Percentiles rank a stretch among this genome's conserved stretches.
Conservation (phyloP, 2,888 invertebrate genomes). For the Zaprionus lineosus region DNA sequence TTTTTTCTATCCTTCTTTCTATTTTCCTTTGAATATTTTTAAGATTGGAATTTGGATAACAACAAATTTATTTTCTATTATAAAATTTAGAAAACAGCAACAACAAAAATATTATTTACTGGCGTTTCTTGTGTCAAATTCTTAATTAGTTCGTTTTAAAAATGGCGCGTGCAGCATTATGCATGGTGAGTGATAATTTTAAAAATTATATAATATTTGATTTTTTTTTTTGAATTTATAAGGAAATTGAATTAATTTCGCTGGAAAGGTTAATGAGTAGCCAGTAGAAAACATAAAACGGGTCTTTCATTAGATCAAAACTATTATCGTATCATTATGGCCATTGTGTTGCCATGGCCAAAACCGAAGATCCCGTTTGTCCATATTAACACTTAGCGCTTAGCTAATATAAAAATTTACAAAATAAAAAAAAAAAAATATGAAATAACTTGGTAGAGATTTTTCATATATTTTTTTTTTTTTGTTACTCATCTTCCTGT, state of each 20-base stretch:
- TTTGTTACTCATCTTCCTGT: too few species aligned
- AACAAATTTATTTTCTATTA: constrained; percentile 50
- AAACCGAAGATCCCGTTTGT: constrained; percentile 16
- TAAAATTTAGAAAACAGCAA: constrained; percentile 47
- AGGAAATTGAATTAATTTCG: too few species aligned
- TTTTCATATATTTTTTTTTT: constrained; percentile 5
- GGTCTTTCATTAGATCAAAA: constrained; percentile 4
- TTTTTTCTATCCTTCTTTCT: constrained; percentile 34
- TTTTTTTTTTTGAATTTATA: too few species aligned
- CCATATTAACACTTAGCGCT: constrained; percentile 49
- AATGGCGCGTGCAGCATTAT: constrained; percentile 82
- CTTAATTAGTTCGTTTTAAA: constrained; percentile 68
- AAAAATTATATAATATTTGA: neutral
- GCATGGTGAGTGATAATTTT: constrained; percentile 81
- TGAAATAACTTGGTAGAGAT: neutral
- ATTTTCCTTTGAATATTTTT: constrained; percentile 59
- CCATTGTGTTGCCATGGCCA: constrained; percentile 33
- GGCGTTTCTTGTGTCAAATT: constrained; percentile 77
- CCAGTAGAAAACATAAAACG: too few species aligned
- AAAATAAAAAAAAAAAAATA: constrained; percentile 1
- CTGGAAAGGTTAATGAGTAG: too few species aligned
- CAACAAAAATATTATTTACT: constrained; percentile 56
- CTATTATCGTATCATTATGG: constrained; percentile 14
- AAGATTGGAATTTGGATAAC: constrained; percentile 70
- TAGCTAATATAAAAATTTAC: constrained; percentile 41